Base-by-base conservation (phyloP, 2,797 vertebrate genomes). In the Nasua narica region DNA sequence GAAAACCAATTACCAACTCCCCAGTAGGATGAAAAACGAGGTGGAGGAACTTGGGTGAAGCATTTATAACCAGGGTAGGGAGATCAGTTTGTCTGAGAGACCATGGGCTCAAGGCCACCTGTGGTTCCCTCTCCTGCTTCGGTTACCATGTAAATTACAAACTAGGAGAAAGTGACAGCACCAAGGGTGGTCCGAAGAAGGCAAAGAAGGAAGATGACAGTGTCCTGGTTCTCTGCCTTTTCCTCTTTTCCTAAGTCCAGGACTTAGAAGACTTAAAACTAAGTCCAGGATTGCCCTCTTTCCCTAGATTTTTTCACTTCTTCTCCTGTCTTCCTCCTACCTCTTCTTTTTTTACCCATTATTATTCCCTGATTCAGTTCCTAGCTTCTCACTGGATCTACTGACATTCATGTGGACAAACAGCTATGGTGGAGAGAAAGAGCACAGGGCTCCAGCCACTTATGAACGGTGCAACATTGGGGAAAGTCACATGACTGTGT, bases 51-150 rank as follows among this genome's bases (percentile, higher is more conserved):
- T 43, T 87, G 25, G 87, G 78, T 54, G 83, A 88, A 65, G n/a
- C 19, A 56, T 43, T 93, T 78, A 84, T 37, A 77, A 48, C 18
- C 7, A 84, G 54, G n/a, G 48, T 52, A 82, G 48, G 35, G 86
- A 94, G 94, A 50, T 90, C 62, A 83, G 56, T 85, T 77, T 88
- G 21, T 72, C 43, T 93, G 50, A 78, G 54, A 92, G 77, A 88
- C 46, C 32, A 67, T 27, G 69, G 67, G 54, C 37, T 65, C 35
- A n/a, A 50, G 40, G 13, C n/a, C 29, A 62, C 35, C 50, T 62
- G 54, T 15, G 29, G 8, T 67, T 32, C 32, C 32, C 74, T 72
- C 62, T 88, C 40, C 54, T 81, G 56, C 91, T 62, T 95, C 83
- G 23, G 43, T 69, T 82, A 50, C 96, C 43, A n/a, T 76, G 56